Base-by-base conservation (phyloP, 2,113 vertebrate genomes). In the Chloropsis cyanopogon region DNA sequence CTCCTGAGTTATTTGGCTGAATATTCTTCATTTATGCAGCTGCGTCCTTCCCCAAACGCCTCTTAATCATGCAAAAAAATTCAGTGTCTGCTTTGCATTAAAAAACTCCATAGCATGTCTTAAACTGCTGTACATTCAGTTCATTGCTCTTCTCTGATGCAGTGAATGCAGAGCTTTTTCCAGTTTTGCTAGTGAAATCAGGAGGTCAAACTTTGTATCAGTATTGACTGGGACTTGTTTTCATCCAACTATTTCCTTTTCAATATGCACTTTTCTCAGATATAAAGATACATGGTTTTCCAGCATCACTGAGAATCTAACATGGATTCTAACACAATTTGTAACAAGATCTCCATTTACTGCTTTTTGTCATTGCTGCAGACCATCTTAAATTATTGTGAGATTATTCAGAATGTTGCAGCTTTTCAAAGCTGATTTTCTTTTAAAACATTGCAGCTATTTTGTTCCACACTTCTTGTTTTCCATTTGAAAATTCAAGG, bases 21-120 rank as follows among this genome's bases (percentile, higher is more conserved):
- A 80, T 85, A 77, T 20, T 66, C 35, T 83, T 46, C 82, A 75
- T 92, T 97, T 94, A 49, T 68, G 79, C 95, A 97, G 92, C 93
- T 97, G 95, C 0, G 0, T 66, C 60, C 61, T 82, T 80, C 73
- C 25, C 20, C 77, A 84, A 92, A 72, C 7, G 2, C 50, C 56
- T 71, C 69, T 89, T 95, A 91, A 79, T 93, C 92, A 57, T 50
- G 23, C 88, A 86, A 85, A 88, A 61, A 52, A 82, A 54, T 50
- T 96, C 57, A 65, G 44, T 83, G 46, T 87, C 86, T 88, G 59
- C 77, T 96, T 96, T 88, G 70, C 82, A 71, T 90, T 70, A 71
- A 81, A 76, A 79, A 70, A 7, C 35, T 81, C 39, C 37, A 19
- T 5, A 75, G 44, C 14, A 46, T 53, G 47, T n/a, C 82, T 50